Conservation (phyloP, 1,140 invertebrate species). For the Holcopasites calliopsidis region DNA sequence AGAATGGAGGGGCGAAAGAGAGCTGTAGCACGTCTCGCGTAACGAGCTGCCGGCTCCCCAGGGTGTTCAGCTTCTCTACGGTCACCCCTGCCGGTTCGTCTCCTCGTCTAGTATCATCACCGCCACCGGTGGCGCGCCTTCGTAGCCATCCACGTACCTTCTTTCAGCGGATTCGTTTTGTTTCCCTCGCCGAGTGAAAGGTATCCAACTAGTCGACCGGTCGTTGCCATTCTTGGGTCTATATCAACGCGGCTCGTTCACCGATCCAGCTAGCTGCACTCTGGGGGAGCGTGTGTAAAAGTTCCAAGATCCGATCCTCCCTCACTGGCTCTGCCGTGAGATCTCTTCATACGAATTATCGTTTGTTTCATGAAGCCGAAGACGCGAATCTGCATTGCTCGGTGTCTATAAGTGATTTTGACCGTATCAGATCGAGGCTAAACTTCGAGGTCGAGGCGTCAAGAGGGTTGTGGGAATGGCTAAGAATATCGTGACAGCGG, state of each 20-base stretch:
- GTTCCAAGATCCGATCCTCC: background rate
- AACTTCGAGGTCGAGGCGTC: slow-evolving; percentile 40
- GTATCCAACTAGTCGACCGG: slow-evolving; percentile 59
- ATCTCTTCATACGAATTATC: too few relatives aligned
- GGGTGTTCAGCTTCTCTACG: slow-evolving; percentile 72
- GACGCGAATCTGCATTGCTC: background rate
- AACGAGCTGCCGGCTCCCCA: slow-evolving; percentile 78
- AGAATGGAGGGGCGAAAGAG: slow-evolving; percentile 65
- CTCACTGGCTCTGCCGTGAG: background rate
- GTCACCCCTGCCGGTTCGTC: slow-evolving; percentile 55
- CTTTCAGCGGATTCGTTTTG: slow-evolving; percentile 64
- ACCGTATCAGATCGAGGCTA: slow-evolving; percentile 5
- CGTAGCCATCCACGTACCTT: slow-evolving; percentile 53
- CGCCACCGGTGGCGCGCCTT: slow-evolving; percentile 42
- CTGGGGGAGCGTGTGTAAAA: background rate
- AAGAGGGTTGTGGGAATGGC: slow-evolving; percentile 30
- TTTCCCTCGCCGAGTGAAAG: slow-evolving; percentile 63
- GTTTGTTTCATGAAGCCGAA: background rate
- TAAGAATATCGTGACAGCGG: slow-evolving; percentile 37
- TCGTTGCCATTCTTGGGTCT: slow-evolving; percentile 29
- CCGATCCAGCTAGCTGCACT: slow-evolving; percentile 8
- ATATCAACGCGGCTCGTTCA: slow-evolving; percentile 32
- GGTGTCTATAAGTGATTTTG: background rate
- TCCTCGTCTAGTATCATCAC: slow-evolving; percentile 52
- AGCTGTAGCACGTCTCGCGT: slow-evolving; percentile 75